Evolutionary conservation across 35 echinoderm and acorn worm species (phyloP).

Genomic region (Heliocidaris tuberculata): DNA sequence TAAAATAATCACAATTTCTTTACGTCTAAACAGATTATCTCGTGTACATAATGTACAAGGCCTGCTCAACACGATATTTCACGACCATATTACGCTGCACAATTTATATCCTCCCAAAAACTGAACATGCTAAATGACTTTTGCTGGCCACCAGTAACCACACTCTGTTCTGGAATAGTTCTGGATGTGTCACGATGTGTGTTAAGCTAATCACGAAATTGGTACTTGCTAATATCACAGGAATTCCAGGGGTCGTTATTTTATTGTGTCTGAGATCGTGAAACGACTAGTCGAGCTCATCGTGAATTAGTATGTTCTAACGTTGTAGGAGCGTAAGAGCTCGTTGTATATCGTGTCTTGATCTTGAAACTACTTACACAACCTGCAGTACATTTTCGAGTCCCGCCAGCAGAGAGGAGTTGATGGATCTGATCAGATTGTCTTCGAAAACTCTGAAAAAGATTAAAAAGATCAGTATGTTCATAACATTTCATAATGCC

Average conservation of each 20-base stretch:
- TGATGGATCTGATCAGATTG: conserved; percentile 11
- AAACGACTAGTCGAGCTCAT: background rate
- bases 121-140: background rate
- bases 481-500: background rate
- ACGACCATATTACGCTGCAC: background rate
- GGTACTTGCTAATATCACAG: no score
- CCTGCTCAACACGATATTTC: background rate
- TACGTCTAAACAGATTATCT: no score
- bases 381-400: background rate
- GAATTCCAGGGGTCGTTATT: no score
- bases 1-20: no score
- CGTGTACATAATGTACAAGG: no score
- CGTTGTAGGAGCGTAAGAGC: background rate
- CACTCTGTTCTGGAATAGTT: background rate
- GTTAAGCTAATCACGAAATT: background rate
- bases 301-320: background rate
- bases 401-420: background rate
- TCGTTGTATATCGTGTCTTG: background rate
- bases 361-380: background rate
- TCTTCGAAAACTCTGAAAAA: background rate
- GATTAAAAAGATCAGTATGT: background rate
- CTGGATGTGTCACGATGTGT: background rate
- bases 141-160: no score
- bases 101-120: background rate
- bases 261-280: no score